Evolutionary conservation across 2,797 vertebrate genomes (phyloP).

Genomic region (Tenualosa ilisha): DNA sequence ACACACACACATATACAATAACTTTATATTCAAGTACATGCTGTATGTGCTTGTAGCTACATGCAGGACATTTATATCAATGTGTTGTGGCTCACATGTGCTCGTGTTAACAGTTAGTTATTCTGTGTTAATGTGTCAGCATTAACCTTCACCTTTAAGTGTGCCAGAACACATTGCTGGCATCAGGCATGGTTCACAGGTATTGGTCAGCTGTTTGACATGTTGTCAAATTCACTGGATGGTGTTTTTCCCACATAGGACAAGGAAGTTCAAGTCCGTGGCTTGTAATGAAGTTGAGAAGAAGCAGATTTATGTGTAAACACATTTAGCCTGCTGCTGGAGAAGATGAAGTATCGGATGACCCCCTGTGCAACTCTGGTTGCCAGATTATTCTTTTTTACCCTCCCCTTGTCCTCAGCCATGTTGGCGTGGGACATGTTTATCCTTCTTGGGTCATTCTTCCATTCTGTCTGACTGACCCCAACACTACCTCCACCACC

Average conservation of each 20-base stretch:
- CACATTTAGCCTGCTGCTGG: neutral
- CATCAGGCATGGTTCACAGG: neutral
- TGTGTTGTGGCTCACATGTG: neutral
- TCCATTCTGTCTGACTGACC: neutral
- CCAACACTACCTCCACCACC: too few species aligned
- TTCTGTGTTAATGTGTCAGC: constrained; percentile 6
- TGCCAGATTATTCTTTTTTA: neutral
- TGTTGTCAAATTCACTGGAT: neutral
- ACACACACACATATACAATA: too few species aligned
- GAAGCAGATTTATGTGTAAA: neutral
- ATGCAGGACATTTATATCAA: too few species aligned
- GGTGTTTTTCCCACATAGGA: neutral
- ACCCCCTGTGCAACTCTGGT: neutral
- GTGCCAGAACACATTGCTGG: constrained; percentile 2
- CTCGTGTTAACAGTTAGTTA: neutral
- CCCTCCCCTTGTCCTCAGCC: neutral
- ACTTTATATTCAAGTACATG: too few species aligned
- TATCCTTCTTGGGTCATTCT: neutral
- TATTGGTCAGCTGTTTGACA: neutral
- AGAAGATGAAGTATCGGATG: neutral
- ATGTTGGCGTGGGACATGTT: neutral
- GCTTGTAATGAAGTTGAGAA: neutral
- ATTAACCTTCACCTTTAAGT: constrained; percentile 7
- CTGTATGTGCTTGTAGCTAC: neutral
- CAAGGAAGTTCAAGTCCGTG: neutral